Base-by-base conservation (phyloP, 1,140 invertebrate species). In the Anastrepha ludens region DNA sequence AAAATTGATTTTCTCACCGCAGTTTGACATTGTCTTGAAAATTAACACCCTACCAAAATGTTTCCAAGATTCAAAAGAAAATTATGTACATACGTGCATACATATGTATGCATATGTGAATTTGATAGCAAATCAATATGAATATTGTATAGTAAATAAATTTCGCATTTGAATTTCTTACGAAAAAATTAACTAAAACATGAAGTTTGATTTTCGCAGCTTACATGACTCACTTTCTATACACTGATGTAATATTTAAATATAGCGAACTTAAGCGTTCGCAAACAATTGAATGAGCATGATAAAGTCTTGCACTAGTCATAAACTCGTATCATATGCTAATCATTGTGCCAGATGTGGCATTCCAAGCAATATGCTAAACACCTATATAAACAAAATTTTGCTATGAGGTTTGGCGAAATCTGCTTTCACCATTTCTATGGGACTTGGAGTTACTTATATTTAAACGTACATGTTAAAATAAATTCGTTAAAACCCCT, bases 1-100 rank as follows among this genome's bases (percentile, higher is more conserved):
- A 58, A 81, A 81, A 81, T 81, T 81, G 50, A 81, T 81, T 81
- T 81, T 55, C 74, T 55, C 74, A 55, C 13, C n/a, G 60, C n/a
- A 62, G n/a, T 15, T n/a, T 62, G 60, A 62, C 60, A 62, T n/a
- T 62, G 74, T 47, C 74, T 11, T 55, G 74, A 50, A 81, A 41
- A 70, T 17, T 70, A 67, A 11, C 67, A 70, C 11, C 39, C 67
- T 44, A 44, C 13, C 13, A 70, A 44, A 70, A 41, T 8, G 47
- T 3, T 44, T n/a, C 13, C 70, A 50, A 44, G 41, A n/a, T 3
- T 81, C 9, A 55, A 81, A 81, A 81, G 47, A 8, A 29, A 29
- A 29, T 9, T 15, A 81, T 55, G 11, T 47, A 47, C 44, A 41
- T 11, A 39, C 39, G 8, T 55, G 11, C 50, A 5, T 62, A 62